Percentiles rank a stretch among this genome's conserved stretches.
Evolutionary conservation across 2,113 vertebrate genomes (phyloP).

Genomic region (Lampris megalopsis): DNA sequence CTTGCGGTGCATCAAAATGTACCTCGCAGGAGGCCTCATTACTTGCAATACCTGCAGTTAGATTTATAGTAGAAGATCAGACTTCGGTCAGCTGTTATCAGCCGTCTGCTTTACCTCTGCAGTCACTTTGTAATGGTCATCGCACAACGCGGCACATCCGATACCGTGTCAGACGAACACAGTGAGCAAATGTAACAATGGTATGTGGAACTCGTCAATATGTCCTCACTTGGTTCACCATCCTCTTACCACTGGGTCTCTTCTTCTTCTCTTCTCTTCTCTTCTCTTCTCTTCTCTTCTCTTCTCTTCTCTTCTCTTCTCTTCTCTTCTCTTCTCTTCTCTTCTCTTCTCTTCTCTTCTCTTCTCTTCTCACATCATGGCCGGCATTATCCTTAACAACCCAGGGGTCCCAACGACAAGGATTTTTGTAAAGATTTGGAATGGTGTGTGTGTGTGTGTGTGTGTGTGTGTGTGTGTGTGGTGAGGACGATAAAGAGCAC

Average conservation of each 20-base stretch:
- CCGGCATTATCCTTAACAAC: too few relatives aligned
- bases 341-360: background rate
- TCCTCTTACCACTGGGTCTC: background rate
- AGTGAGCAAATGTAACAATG: constrained; percentile 25
- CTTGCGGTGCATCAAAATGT: background rate
- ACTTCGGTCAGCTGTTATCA: constrained; percentile 7
- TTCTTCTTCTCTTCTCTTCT: background rate
- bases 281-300: background rate
- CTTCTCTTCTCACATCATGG: background rate
- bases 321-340: background rate
- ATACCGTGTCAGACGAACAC: constrained; percentile 32
- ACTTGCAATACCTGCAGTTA: background rate
- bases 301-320: background rate
- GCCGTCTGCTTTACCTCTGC: constrained; percentile 19
- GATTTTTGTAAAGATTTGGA: constrained; percentile 42
- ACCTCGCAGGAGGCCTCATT: background rate
- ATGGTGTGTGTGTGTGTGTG: constrained; percentile 35
- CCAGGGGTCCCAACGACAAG: constrained; percentile 20
- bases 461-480: background rate
- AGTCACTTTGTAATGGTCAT: background rate
- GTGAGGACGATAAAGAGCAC: constrained; percentile 63
- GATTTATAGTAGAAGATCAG: constrained; percentile 15
- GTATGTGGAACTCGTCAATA: constrained; percentile 14
- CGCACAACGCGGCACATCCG: constrained; percentile 50
- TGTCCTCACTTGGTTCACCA: constrained; percentile 21